Evolutionary conservation across 1,140 invertebrate genomes (phyloP).

Genomic region (Armadillidium nasatum): DNA sequence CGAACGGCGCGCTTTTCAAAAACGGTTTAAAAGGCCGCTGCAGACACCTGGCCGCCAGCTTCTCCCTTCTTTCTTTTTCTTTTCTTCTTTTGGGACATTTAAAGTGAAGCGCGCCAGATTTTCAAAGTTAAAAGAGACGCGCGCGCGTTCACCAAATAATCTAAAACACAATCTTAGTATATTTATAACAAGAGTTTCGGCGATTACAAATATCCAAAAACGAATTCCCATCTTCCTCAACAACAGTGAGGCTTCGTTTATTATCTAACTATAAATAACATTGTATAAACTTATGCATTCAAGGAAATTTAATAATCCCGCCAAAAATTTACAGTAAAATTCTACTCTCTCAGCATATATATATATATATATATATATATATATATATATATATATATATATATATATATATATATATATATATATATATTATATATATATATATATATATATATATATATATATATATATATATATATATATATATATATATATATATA

Average conservation of each 20-base stretch:
- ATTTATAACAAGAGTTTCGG: not conserved
- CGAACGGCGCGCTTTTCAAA: not conserved
- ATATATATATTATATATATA: not conserved
- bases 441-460: constrained; percentile 5
- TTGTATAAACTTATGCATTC: not conserved
- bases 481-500: constrained; percentile 8
- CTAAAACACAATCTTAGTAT: not conserved
- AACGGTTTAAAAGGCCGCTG: constrained; percentile 4
- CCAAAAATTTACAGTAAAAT: too few species aligned
- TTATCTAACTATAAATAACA: not conserved
- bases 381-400: not conserved
- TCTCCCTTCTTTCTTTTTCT: too few species aligned
- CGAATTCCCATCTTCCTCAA: not conserved
- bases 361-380: not conserved
- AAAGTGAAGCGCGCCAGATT: not conserved
- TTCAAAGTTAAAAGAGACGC: not conserved
- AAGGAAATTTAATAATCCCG: too few species aligned
- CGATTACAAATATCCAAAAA: not conserved
- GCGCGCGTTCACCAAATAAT: not conserved
- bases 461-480: constrained; percentile 15
- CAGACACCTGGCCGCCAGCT: not conserved
- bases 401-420: not conserved
- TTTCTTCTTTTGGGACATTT: not conserved
- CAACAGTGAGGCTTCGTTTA: not conserved
- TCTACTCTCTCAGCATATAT: too few species aligned